These are phyloP conservation scores for Odontesthes bonariensis DNA, from an alignment of 2,113 vertebrate genomes.

Conservation along the genomic window DNA sequence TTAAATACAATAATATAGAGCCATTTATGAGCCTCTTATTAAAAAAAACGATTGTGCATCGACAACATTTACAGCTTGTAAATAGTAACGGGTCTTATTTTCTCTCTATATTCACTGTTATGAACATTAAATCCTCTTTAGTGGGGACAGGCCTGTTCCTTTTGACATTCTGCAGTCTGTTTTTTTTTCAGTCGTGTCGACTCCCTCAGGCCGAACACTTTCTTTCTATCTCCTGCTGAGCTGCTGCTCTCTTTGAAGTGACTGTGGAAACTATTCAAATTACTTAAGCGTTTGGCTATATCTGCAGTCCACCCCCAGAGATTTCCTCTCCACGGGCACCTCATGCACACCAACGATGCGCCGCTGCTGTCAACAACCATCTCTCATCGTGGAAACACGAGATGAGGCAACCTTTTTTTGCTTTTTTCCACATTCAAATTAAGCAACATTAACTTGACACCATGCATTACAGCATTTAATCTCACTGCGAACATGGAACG, in stretches of 20 bases:
- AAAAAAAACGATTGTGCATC: no score
- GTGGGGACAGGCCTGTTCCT: background rate
- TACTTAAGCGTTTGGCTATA: constrained; percentile 29
- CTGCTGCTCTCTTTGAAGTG: constrained; percentile 30
- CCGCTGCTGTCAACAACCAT: background rate
- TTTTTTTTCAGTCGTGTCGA: constrained; percentile 4
- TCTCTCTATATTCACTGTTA: no score
- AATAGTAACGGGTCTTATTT: no score
- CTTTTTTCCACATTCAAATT: no score
- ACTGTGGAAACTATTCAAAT: constrained; percentile 23
- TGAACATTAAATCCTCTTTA: no score
- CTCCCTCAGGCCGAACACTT: constrained; percentile 25
- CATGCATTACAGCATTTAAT: background rate
- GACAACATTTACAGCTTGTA: no score
- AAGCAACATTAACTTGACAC: background rate
- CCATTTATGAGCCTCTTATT: no score
- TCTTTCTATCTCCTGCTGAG: constrained; percentile 18
- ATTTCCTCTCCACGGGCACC: background rate
- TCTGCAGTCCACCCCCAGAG: constrained; percentile 27
- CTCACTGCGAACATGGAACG: no score
- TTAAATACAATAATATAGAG: no score
- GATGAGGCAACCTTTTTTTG: background rate
- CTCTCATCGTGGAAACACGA: background rate
- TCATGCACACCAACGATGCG: constrained; percentile 4
- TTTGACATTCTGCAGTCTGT: constrained; percentile 13